phyloP scores from a whole-genome alignment of 23 tunicate species.

The Ascidia mentula region DNA sequence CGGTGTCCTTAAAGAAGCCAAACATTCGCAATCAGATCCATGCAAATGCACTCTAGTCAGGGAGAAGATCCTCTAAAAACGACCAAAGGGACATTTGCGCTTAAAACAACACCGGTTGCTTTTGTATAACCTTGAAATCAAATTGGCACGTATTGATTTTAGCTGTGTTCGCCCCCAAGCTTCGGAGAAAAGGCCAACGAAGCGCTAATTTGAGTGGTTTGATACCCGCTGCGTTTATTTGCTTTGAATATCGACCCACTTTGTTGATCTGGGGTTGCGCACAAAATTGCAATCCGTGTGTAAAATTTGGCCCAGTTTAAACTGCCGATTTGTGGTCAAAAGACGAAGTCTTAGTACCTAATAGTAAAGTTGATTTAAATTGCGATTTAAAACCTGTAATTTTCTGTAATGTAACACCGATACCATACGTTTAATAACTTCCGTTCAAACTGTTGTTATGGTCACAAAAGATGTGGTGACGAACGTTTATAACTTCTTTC shows the following conservation, averaged over 20 bases:
- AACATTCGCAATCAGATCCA: background rate
- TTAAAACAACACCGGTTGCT: background rate
- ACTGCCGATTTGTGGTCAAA: too few species aligned
- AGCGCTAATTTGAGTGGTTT: background rate
- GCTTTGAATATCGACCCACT: slow-evolving; percentile 4
- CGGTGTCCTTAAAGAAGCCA: background rate
- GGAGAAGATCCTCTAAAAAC: background rate
- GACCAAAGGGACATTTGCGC: background rate
- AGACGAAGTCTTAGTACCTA: too few species aligned
- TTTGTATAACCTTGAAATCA: background rate
- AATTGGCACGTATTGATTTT: background rate
- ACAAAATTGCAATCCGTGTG: too few species aligned
- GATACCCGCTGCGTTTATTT: background rate
- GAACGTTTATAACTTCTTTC: too few species aligned
- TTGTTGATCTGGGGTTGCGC: background rate
- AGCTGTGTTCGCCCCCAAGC: background rate
- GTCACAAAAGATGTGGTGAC: too few species aligned
- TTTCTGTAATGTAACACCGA: too few species aligned
- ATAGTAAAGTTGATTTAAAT: too few species aligned
- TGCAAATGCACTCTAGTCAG: background rate
- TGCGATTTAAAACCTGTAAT: too few species aligned
- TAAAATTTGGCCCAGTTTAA: too few species aligned
- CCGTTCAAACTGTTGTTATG: too few species aligned
- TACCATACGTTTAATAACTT: too few species aligned
- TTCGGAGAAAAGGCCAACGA: background rate